Percentiles rank a stretch among this genome's conserved stretches.
Conservation (phyloP, 2,113 vertebrate genomes). For the Ictidomys tridecemlineatus region DNA sequence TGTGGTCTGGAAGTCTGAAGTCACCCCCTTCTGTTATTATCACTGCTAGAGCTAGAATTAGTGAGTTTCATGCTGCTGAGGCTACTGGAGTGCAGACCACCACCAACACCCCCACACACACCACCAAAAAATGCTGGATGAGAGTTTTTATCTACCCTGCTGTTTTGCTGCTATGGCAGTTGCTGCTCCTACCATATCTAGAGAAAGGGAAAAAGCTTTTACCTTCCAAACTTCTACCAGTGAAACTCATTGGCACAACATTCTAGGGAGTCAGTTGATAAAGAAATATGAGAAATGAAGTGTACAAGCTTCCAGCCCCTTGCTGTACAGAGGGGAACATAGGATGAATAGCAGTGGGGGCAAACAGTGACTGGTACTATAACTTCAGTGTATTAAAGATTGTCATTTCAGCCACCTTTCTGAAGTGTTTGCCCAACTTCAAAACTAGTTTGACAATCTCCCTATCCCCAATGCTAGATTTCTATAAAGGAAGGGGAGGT, state of each 20-base stretch:
- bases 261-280: neutral
- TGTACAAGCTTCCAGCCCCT: neutral
- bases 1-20: neutral
- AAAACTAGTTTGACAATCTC: neutral
- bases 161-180: neutral
- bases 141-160: neutral
- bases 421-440: neutral
- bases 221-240: neutral
- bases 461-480: neutral
- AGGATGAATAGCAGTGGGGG: neutral
- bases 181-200: neutral
- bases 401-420: neutral
- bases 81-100: neutral
- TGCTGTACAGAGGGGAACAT: neutral
- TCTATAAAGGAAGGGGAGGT: neutral
- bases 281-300: neutral
- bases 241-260: neutral
- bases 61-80: neutral
- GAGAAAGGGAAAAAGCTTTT: neutral
- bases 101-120: neutral
- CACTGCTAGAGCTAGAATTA: neutral
- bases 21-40: neutral
- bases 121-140: neutral
- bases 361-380: neutral
- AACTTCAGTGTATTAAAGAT: neutral